Percentiles rank a stretch among this genome's conserved stretches.
Conservation (phyloP, 1,140 invertebrate genomes). For the Homalodisca vitripennis region DNA sequence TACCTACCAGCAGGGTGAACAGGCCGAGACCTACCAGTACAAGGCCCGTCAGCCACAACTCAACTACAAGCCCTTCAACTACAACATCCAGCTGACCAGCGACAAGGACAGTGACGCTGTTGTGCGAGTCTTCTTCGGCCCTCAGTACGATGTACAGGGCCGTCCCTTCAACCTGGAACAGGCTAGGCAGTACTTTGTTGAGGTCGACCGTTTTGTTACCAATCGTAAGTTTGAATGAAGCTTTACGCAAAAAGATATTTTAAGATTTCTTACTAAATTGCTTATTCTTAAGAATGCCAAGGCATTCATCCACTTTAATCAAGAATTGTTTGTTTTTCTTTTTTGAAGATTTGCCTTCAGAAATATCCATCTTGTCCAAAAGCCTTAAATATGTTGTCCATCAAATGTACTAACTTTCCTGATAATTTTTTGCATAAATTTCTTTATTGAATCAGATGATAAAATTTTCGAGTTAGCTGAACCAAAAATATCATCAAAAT, state of each 20-base stretch:
- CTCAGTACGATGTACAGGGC: slow-evolving; percentile 61
- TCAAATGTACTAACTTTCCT: too few species aligned
- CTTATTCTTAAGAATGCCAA: background rate
- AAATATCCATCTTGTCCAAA: background rate
- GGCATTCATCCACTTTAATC: background rate
- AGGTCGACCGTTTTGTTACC: slow-evolving; percentile 46
- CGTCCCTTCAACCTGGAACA: slow-evolving; percentile 44
- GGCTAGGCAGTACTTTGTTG: slow-evolving; percentile 41
- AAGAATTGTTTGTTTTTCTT: background rate
- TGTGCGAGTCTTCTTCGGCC: slow-evolving; percentile 66
- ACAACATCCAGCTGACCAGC: slow-evolving; percentile 57
- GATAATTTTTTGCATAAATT: too few species aligned
- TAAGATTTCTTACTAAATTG: background rate
- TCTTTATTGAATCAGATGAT: too few species aligned
- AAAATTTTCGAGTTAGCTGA: too few species aligned
- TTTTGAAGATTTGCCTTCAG: too few species aligned
- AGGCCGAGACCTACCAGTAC: slow-evolving; percentile 30
- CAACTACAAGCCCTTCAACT: slow-evolving; percentile 64
- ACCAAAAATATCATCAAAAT: too few species aligned
- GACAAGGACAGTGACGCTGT: slow-evolving; percentile 54
- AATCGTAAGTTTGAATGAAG: slow-evolving; percentile 34
- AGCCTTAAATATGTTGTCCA: background rate
- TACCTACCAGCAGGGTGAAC: slow-evolving; percentile 54
- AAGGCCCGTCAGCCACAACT: slow-evolving; percentile 54
- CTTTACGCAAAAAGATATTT: background rate